Evolutionary conservation across 2,888 invertebrate species (phyloP).

Genomic region (Dicranocentrus wangi): DNA sequence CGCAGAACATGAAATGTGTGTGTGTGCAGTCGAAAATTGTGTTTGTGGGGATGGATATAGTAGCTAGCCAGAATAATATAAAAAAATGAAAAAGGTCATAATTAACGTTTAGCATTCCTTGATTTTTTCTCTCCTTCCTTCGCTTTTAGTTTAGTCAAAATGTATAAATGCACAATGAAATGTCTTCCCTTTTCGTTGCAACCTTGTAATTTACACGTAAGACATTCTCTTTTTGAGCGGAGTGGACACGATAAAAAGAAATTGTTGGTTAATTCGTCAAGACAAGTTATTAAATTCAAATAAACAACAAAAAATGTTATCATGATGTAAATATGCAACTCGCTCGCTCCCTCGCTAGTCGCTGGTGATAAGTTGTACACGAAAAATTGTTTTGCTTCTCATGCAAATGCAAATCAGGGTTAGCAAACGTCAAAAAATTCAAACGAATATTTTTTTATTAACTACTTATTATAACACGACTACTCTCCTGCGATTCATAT

Average conservation of each 20-base stretch:
- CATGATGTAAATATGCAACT: slow-evolving; percentile 10
- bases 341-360: too few species aligned
- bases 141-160: background rate
- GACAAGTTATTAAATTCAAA: slow-evolving; percentile 50
- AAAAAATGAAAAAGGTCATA: slow-evolving; percentile 7
- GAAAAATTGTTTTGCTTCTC: slow-evolving; percentile 6
- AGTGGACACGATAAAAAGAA: slow-evolving; percentile 18
- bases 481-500: too few species aligned
- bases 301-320: slow-evolving; percentile 22
- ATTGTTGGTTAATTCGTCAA: slow-evolving; percentile 54
- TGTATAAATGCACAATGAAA: background rate
- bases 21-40: background rate
- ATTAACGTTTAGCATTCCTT: slow-evolving; percentile 29
- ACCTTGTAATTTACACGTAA: slow-evolving; percentile 60
- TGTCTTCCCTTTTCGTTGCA: background rate
- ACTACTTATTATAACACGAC: too few species aligned
- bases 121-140: slow-evolving; percentile 1
- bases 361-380: too few species aligned
- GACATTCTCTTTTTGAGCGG: slow-evolving; percentile 18
- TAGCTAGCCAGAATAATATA: background rate
- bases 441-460: slow-evolving; percentile 39
- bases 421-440: slow-evolving; percentile 17
- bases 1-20: background rate
- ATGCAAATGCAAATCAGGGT: slow-evolving; percentile 1
- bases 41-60: too few species aligned